phyloP scores from a whole-genome alignment of 2,113 vertebrate genomes.

The Pongo abelii region DNA sequence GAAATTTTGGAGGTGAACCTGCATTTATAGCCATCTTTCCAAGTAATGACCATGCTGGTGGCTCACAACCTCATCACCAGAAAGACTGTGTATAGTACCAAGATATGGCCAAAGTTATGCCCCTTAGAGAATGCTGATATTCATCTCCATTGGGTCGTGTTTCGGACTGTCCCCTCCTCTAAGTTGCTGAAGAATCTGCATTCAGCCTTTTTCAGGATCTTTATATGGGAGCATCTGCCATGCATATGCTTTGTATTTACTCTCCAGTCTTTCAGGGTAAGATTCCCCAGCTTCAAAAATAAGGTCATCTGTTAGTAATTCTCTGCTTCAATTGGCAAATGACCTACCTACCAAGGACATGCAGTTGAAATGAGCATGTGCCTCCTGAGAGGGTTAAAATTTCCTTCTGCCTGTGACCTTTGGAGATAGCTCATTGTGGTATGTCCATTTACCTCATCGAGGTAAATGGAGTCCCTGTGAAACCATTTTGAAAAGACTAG shows the following conservation, averaged over 20 bases:
- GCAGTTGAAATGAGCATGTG: constrained; percentile 50
- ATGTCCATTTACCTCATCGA: neutral
- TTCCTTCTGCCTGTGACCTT: constrained; percentile 50
- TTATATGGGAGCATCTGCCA: constrained; percentile 47
- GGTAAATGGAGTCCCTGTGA: neutral
- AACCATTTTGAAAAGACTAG: constrained; percentile 14
- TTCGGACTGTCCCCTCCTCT: neutral
- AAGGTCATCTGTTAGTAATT: constrained; percentile 70
- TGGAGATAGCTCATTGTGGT: neutral
- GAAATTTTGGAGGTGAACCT: neutral
- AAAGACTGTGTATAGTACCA: neutral
- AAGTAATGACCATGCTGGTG: neutral
- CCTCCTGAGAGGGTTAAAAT: constrained; percentile 34
- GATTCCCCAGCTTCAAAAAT: constrained; percentile 38
- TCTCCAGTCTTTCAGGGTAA: constrained; percentile 26
- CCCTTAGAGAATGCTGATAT: neutral
- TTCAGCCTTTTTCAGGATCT: constrained; percentile 18
- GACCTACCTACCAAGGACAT: constrained; percentile 49
- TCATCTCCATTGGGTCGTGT: neutral
- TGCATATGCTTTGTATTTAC: constrained; percentile 60
- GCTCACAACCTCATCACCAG: neutral
- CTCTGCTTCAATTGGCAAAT: constrained; percentile 60
- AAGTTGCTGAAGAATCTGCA: neutral
- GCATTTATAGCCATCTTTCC: constrained; percentile 8
- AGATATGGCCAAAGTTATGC: neutral